phyloP scores from a whole-genome alignment of 2,797 vertebrate species.

The Phrynocephalus forsythii region DNA sequence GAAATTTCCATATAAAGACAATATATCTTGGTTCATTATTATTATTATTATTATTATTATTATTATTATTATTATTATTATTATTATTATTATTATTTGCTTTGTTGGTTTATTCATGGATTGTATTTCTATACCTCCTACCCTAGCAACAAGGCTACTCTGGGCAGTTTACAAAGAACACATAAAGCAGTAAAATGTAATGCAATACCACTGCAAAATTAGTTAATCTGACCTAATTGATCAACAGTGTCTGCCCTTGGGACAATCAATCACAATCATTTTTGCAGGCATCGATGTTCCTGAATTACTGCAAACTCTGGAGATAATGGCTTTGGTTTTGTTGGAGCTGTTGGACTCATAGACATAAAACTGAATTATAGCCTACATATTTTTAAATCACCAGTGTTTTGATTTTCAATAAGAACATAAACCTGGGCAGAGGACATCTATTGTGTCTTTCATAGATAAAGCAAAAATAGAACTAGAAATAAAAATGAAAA shows the following conservation, averaged over 20 bases:
- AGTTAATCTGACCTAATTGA: slow-evolving; percentile 5
- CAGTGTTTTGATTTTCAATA: not conserved
- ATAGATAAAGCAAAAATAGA: not conserved
- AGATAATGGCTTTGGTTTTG: not conserved
- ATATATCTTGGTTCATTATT: not conserved
- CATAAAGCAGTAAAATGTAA: not conserved
- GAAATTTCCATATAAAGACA: slow-evolving; percentile 24
- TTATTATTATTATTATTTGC: too few relatives aligned
- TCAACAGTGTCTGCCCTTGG: slow-evolving; percentile 19
- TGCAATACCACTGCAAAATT: slow-evolving; percentile 29
- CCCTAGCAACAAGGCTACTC: too few relatives aligned
- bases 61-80: too few relatives aligned
- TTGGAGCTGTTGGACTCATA: not conserved
- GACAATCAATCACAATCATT: slow-evolving; percentile 33
- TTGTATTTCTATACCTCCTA: too few relatives aligned
- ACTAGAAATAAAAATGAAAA: too few relatives aligned
- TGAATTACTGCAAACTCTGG: slow-evolving; percentile 2
- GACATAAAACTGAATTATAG: not conserved
- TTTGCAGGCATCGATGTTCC: slow-evolving; percentile 19
- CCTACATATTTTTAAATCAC: not conserved
- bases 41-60: too few relatives aligned
- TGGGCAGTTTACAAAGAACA: too few relatives aligned
- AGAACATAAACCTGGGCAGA: slow-evolving; percentile 32
- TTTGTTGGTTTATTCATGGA: too few relatives aligned
- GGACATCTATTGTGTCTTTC: slow-evolving; percentile 1